Conservation (phyloP, 2,888 invertebrate genomes). For the Crepidodera aurea region DNA sequence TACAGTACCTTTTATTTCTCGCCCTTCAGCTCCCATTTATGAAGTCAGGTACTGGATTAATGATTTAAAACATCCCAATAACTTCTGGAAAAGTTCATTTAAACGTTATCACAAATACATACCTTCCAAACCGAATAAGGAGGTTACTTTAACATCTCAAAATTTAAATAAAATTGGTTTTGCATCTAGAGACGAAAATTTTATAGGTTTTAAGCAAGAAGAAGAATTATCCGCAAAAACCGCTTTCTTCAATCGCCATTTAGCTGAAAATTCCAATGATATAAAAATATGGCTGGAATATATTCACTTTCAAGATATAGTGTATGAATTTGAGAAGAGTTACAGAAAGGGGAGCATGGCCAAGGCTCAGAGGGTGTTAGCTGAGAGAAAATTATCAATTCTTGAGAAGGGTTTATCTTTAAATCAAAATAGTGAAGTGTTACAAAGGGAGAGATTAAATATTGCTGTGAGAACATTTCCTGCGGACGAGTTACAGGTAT, state of each 20-base stretch:
- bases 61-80: slow-evolving; percentile 39
- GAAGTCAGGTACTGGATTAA: slow-evolving; percentile 46
- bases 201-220: slow-evolving; percentile 59
- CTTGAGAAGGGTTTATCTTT: slow-evolving; percentile 68
- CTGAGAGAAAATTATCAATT: slow-evolving; percentile 69
- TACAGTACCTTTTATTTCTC: slow-evolving; percentile 69
- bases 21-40: slow-evolving; percentile 71
- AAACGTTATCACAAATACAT: slow-evolving; percentile 53
- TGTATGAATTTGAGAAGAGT: slow-evolving; percentile 61
- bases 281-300: slow-evolving; percentile 69
- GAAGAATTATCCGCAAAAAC: slow-evolving; percentile 64
- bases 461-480: slow-evolving; percentile 65
- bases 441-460: slow-evolving; percentile 64
- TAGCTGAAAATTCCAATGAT: slow-evolving; percentile 64
- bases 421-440: slow-evolving; percentile 65
- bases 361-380: slow-evolving; percentile 59
- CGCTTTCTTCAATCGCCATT: slow-evolving; percentile 64
- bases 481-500: slow-evolving; percentile 66
- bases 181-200: slow-evolving; percentile 46
- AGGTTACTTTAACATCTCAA: slow-evolving; percentile 48
- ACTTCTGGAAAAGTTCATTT: slow-evolving; percentile 50
- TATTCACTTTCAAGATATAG: slow-evolving; percentile 66
- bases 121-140: slow-evolving; percentile 40
- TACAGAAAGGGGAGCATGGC: slow-evolving; percentile 59
- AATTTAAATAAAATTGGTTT: slow-evolving; percentile 39